These are phyloP conservation scores for Vollenhovia emeryi DNA, from an alignment of 1,140 invertebrate genomes.

Conservation along the genomic window DNA sequence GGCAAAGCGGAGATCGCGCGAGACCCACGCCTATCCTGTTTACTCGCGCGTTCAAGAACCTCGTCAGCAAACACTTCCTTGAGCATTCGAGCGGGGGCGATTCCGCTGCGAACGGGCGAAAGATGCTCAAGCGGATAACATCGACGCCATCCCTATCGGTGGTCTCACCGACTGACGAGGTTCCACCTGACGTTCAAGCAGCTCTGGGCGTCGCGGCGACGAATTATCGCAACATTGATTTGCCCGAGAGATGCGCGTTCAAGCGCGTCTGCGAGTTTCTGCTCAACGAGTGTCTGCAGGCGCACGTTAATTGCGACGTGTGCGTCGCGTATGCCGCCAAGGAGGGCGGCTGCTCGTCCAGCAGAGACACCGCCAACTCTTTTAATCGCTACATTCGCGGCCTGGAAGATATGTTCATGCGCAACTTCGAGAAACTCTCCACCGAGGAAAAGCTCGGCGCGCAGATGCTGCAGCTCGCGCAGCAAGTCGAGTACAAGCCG, in stretches of 20 bases:
- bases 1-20: slow-evolving; percentile 42
- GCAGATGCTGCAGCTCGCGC: slow-evolving; percentile 18
- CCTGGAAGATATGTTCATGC: slow-evolving; percentile 34
- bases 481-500: slow-evolving; percentile 2
- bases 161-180: not conserved
- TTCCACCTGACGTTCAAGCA: not conserved
- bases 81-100: slow-evolving; percentile 22
- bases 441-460: slow-evolving; percentile 25
- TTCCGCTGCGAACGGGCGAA: not conserved
- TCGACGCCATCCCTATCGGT: not conserved
- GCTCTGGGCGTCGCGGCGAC: slow-evolving; percentile 6
- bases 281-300: slow-evolving; percentile 29
- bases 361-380: not conserved
- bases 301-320: slow-evolving; percentile 16
- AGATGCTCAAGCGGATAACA: slow-evolving; percentile 22
- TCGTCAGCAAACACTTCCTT: slow-evolving; percentile 40
- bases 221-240: slow-evolving; percentile 45
- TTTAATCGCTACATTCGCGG: slow-evolving; percentile 12
- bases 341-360: not conserved
- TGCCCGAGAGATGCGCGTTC: slow-evolving; percentile 33
- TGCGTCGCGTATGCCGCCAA: not conserved
- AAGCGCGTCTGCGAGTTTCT: slow-evolving; percentile 45
- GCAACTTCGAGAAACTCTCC: slow-evolving; percentile 30
- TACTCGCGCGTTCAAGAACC: slow-evolving; percentile 48
- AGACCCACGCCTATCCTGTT: slow-evolving; percentile 38